Percentiles rank a stretch among this genome's conserved stretches.
Evolutionary conservation across 2,797 vertebrate genomes (phyloP).

Genomic region (Anguilla pacifica): DNA sequence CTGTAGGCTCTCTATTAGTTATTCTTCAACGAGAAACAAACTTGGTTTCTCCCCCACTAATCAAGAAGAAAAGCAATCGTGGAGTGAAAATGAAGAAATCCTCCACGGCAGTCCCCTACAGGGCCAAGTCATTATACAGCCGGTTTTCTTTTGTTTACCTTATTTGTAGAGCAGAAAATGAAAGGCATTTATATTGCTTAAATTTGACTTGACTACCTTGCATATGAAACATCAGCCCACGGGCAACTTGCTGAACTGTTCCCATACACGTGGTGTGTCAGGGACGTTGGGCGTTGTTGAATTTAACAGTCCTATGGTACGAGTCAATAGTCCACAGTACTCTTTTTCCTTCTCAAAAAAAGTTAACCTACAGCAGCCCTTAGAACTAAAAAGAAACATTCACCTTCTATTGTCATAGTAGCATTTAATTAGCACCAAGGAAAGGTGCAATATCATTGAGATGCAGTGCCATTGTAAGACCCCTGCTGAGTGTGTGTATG

Average conservation of each 20-base stretch:
- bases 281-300: not conserved
- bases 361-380: not conserved
- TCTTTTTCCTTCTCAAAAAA: not conserved
- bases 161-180: slow-evolving; percentile 18
- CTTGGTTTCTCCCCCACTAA: not conserved
- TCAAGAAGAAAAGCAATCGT: slow-evolving; percentile 12
- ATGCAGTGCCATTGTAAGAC: not conserved
- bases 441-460: not conserved
- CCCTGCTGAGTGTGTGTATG: not conserved
- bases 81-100: not conserved
- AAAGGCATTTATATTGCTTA: slow-evolving; percentile 53
- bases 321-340: not conserved
- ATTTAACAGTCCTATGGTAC: slow-evolving; percentile 1
- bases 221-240: slow-evolving; percentile 53
- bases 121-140: slow-evolving; percentile 16
- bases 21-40: slow-evolving; percentile 15
- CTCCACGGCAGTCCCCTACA: slow-evolving; percentile 14
- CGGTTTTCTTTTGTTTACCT: not conserved
- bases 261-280: not conserved
- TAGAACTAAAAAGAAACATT: not conserved
- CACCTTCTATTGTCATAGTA: not conserved
- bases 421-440: not conserved
- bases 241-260: slow-evolving; percentile 30
- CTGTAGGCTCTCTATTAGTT: not conserved
- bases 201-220: slow-evolving; percentile 55